These are phyloP conservation scores for Oscheius myriophilus DNA, from an alignment of 2,888 invertebrate genomes.

Conservation along the genomic window DNA sequence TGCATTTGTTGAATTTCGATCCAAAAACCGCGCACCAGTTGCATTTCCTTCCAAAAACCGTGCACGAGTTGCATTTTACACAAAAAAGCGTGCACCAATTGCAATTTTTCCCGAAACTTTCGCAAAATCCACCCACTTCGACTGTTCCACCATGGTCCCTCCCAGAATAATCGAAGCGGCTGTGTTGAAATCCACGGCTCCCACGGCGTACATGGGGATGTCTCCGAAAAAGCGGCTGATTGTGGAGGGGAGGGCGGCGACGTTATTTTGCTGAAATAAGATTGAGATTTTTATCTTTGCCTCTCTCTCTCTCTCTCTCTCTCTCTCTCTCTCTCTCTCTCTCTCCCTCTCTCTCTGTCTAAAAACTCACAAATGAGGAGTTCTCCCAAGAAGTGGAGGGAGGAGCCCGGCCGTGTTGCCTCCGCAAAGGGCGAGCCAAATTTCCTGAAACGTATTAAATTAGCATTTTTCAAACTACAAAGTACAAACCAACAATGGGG, in stretches of 20 bases:
- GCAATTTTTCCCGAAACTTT: neutral
- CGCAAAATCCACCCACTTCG: conserved; percentile 23
- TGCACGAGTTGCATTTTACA: neutral
- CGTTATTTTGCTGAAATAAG: conserved; percentile 10
- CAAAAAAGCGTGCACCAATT: neutral
- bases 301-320: neutral
- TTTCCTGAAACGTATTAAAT: neutral
- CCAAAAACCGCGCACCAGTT: too few relatives aligned
- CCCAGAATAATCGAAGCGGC: conserved; percentile 51
- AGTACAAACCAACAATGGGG: neutral
- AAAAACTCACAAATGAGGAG: conserved; percentile 26
- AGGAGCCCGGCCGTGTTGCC: conserved; percentile 16
- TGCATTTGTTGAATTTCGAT: neutral
- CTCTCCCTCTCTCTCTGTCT: neutral
- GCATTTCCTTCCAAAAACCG: neutral
- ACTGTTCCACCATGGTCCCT: conserved; percentile 39
- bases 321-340: neutral
- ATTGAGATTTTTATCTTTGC: neutral
- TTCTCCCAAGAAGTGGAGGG: conserved; percentile 34
- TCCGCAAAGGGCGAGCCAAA: neutral
- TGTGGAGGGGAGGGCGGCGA: conserved; percentile 13
- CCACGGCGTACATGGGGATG: conserved; percentile 43
- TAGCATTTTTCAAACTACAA: neutral
- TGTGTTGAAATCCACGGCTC: conserved; percentile 46
- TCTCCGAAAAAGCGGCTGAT: conserved; percentile 24